A percentile compares a stretch with the other conserved stretches of the same genome.
Evolutionary conservation across 2,888 invertebrate species (phyloP).

Genomic region (Gibbula magus): DNA sequence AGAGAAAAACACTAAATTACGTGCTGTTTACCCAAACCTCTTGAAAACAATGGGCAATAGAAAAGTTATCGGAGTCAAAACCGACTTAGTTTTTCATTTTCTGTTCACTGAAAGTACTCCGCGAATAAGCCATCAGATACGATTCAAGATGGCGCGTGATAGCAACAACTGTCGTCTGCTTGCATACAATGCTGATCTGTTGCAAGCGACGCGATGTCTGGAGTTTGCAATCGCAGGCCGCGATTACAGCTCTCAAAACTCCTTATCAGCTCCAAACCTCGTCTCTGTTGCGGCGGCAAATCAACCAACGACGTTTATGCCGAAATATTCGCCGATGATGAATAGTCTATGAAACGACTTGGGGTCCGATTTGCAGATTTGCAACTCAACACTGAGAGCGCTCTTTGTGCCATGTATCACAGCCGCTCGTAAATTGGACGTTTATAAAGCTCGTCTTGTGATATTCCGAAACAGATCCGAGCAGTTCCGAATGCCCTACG

Average conservation of each 20-base stretch:
- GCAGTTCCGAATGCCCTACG: too few species aligned
- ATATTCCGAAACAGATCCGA: too few species aligned
- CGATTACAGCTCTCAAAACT: background rate
- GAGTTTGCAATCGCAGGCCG: background rate
- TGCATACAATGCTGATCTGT: constrained; percentile 9
- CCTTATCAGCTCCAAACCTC: too few species aligned
- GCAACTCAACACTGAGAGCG: constrained; percentile 12
- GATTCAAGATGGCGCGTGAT: constrained; percentile 16
- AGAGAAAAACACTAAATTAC: background rate
- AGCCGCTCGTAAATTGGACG: background rate
- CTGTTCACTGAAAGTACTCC: background rate
- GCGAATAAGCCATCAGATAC: background rate
- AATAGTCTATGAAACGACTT: background rate
- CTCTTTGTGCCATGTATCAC: background rate
- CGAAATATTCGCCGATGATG: background rate
- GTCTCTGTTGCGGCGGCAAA: too few species aligned
- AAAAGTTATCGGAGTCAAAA: background rate
- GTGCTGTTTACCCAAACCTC: background rate
- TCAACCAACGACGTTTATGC: background rate
- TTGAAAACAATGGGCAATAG: background rate
- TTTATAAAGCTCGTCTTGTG: too few species aligned
- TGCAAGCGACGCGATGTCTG: background rate
- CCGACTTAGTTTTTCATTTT: background rate
- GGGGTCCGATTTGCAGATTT: background rate
- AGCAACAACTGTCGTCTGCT: constrained; percentile 15